A percentile compares a stretch with the other conserved stretches of the same genome.
phyloP scores from a whole-genome alignment of 1,140 invertebrate species.

The Aphis gossypii region DNA sequence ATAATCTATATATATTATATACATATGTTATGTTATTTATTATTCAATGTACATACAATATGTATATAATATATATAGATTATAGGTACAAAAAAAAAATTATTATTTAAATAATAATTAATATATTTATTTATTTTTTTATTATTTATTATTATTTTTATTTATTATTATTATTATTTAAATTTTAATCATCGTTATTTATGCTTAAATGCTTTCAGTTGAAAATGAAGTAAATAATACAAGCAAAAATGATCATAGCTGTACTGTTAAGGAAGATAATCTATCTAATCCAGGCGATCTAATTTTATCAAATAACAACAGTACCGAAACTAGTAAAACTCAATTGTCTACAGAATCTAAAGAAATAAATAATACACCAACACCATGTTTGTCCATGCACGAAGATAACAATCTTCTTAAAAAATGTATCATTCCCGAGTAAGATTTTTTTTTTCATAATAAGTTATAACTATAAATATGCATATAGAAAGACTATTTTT shows the following conservation, averaged over 20 bases:
- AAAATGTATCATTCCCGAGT: not conserved
- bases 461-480: not conserved
- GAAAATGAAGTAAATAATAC: constrained; percentile 10
- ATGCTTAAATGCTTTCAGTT: not conserved
- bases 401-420: not conserved
- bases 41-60: too few species aligned
- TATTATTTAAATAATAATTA: too few species aligned
- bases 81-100: too few species aligned
- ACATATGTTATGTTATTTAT: too few species aligned
- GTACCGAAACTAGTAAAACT: constrained; percentile 6
- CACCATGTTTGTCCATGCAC: not conserved
- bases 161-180: too few species aligned
- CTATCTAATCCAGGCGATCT: not conserved
- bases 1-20: too few species aligned
- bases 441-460: constrained; percentile 2
- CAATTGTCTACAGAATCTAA: not conserved
- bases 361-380: constrained; percentile 2
- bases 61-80: too few species aligned
- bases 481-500: not conserved
- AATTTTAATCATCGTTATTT: not conserved
- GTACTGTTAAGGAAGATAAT: constrained; percentile 5
- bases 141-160: too few species aligned
- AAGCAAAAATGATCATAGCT: constrained; percentile 14
- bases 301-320: not conserved
- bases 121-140: too few species aligned